Evolutionary conservation across 2,888 invertebrate genomes (phyloP), one percentile per base, ranked within the genome.

Genomic region (Diarsia dahlii): DNA sequence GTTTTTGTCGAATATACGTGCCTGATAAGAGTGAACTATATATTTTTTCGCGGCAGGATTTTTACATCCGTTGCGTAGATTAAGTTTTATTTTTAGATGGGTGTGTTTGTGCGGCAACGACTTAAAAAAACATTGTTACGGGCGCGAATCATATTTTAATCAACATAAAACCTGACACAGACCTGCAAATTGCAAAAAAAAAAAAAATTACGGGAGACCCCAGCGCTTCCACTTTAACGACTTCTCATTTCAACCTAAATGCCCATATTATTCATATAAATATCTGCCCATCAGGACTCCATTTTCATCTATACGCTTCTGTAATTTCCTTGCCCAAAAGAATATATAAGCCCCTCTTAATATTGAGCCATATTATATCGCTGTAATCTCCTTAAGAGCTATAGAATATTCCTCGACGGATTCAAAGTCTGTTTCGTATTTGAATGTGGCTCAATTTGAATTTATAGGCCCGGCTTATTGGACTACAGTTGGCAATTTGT

Each of bases 311-410:
- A 58, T 74, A 34, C 54, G 67, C 58, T 71, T 50, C 45, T 71
- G 46, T 69, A 62, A 64, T 56, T 56, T 48, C 66, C 23, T 48
- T 64, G 2, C 18, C 28, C 45, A 62, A 71, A 71, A 68, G 39
- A 80, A 64, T 69, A 50, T 65, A 50, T 65, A 65, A 71, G 28
- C 46, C n/a, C 54, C 28, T 46, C 34, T 79, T 20, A 18, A 18
- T 56, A 58, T 28, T 58, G 1, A 3, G 45, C 63, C 63, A 48
- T 65, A 69, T 76, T 75, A 76, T 72, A 67, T 50, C 34, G 39
- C 13, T 34, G 65, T 75, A 84, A 80, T 84, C 84, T 84, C 18
- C 60, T 84, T 75, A 71, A 84, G 54, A 71, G 70, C 84, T 54
- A 70, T 69, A 69, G 67, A 80, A 84, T 75, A 75, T 54, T 71